These are phyloP conservation scores for Phrynocephalus versicolor DNA, from an alignment of 2,113 vertebrate species.

Conservation along the genomic window DNA sequence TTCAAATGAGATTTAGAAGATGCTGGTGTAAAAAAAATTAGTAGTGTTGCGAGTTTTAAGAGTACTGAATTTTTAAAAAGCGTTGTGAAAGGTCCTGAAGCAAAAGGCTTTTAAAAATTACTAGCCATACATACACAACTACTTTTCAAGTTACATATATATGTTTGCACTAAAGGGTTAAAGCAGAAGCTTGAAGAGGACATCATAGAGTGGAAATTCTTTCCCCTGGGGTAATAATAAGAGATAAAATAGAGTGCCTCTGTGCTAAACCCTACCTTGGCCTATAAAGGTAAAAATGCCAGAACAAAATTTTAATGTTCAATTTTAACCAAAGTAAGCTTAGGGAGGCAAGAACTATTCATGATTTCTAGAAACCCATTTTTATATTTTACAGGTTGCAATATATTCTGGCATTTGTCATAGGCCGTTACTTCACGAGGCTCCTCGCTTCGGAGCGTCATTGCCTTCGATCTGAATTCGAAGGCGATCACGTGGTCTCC, in stretches of 20 bases:
- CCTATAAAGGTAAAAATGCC: background rate
- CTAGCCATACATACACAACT: background rate
- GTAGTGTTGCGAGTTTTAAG: background rate
- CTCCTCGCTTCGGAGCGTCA: too few species aligned
- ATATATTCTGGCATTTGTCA: background rate
- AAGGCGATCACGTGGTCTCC: too few species aligned
- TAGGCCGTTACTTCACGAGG: too few species aligned
- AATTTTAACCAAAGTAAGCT: conserved; percentile 11
- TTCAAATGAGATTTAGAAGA: background rate
- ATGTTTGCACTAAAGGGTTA: background rate
- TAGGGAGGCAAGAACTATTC: conserved; percentile 3
- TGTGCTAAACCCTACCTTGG: background rate
- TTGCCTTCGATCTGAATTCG: too few species aligned
- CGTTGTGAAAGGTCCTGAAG: too few species aligned
- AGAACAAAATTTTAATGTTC: background rate
- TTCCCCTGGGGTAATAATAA: background rate
- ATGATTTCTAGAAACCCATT: conserved; percentile 1
- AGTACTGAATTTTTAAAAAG: background rate
- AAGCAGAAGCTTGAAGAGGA: background rate
- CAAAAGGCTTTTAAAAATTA: background rate
- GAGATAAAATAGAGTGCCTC: background rate
- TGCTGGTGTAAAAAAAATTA: background rate
- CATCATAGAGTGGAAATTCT: background rate
- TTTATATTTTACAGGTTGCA: conserved; percentile 3
- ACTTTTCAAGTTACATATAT: background rate